A percentile compares a stretch with the other conserved stretches of the same genome.
phyloP scores from a whole-genome alignment of 2,888 invertebrate species.

The Agrotis ipsilon region DNA sequence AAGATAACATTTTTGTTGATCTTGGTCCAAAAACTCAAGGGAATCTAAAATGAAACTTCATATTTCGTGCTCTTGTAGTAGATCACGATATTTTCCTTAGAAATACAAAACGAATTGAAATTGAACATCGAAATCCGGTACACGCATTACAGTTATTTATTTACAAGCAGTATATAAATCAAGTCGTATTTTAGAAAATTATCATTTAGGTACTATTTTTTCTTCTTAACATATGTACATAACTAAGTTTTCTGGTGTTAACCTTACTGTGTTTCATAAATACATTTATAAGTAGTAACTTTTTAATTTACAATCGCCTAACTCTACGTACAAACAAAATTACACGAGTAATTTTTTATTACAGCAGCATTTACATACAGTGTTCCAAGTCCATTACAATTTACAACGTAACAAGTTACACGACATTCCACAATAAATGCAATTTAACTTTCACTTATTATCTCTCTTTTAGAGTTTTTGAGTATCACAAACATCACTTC shows the following conservation, averaged over 20 bases:
- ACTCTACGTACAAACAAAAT: constrained; percentile 83
- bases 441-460: constrained; percentile 75
- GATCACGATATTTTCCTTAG: constrained; percentile 55
- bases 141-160: constrained; percentile 77
- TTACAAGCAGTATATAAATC: constrained; percentile 85
- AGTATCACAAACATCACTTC: constrained; percentile 75
- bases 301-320: constrained; percentile 88
- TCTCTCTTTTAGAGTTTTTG: constrained; percentile 68
- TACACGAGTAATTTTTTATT: constrained; percentile 81
- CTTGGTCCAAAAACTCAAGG: constrained; percentile 23
- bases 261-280: constrained; percentile 91
- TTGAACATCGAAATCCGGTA: constrained; percentile 68
- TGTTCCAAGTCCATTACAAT: constrained; percentile 72
- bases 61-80: constrained; percentile 42
- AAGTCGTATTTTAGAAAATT: constrained; percentile 82
- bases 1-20: constrained; percentile 29
- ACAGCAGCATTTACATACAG: constrained; percentile 83
- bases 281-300: constrained; percentile 87
- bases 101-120: constrained; percentile 65
- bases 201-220: constrained; percentile 77
- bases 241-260: constrained; percentile 89
- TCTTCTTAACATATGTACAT: constrained; percentile 88
- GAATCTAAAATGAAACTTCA: constrained; percentile 43
- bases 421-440: constrained; percentile 75
- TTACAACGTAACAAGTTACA: constrained; percentile 76